A percentile compares a stretch with the other conserved stretches of the same genome.
Conservation (phyloP, 2,797 vertebrate genomes). For the Hydrocynus forskahlii region DNA sequence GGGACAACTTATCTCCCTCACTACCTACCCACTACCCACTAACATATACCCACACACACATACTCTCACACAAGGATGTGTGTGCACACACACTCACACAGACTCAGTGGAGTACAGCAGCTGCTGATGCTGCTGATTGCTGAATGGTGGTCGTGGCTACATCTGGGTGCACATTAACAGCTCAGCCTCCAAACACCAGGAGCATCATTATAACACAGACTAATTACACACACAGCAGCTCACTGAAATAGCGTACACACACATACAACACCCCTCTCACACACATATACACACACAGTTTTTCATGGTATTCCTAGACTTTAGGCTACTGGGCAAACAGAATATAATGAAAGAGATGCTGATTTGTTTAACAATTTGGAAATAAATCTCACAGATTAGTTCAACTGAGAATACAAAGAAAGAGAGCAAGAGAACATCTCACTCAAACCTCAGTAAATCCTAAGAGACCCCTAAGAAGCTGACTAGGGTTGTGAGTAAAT, state of each 20-base stretch:
- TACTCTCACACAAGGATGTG: neutral
- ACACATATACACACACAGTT: neutral
- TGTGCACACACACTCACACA: neutral
- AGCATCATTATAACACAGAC: constrained; percentile 39
- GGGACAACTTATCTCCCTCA: too few relatives aligned
- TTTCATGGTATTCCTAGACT: neutral
- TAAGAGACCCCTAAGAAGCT: neutral
- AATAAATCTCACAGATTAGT: too few relatives aligned
- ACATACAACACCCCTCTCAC: neutral
- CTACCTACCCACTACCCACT: too few relatives aligned
- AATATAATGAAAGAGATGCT: too few relatives aligned
- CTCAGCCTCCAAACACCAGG: constrained; percentile 36
- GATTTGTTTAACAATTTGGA: too few relatives aligned
- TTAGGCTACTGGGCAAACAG: neutral
- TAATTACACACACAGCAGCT: constrained; percentile 32
- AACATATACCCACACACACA: neutral
- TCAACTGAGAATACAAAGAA: neutral
- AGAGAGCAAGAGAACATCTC: neutral
- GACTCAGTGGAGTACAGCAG: neutral
- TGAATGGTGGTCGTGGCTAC: constrained; percentile 27
- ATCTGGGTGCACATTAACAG: constrained; percentile 49
- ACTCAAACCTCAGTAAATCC: constrained; percentile 12
- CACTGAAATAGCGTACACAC: constrained; percentile 19
- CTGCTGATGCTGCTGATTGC: constrained; percentile 49
- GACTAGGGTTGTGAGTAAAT: constrained; percentile 25